Evolutionary conservation across 2,797 vertebrate genomes (phyloP).

Genomic region (Helostoma temminkii): DNA sequence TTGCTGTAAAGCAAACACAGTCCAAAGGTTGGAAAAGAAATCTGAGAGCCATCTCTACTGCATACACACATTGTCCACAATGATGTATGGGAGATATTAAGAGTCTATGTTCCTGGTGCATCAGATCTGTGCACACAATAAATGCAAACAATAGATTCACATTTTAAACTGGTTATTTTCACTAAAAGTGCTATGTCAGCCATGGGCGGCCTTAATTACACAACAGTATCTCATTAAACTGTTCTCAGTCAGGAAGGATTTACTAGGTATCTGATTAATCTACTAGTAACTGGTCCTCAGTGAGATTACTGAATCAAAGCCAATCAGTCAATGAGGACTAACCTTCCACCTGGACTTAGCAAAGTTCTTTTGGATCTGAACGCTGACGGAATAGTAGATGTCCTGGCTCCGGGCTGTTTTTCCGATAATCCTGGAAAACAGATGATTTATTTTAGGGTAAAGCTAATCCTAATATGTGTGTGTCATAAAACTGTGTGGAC

Average conservation of each 20-base stretch:
- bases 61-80: too few species aligned
- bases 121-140: neutral
- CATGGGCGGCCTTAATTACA: slow-evolving; percentile 41
- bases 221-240: slow-evolving; percentile 39
- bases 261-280: slow-evolving; percentile 31
- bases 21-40: neutral
- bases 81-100: too few species aligned
- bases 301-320: slow-evolving; percentile 38
- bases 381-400: slow-evolving; percentile 95
- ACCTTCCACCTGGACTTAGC: slow-evolving; percentile 99
- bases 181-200: slow-evolving; percentile 19
- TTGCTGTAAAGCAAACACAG: slow-evolving; percentile 83
- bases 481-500: neutral
- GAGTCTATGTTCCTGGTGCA: too few species aligned
- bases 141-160: too few species aligned
- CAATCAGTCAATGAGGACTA: slow-evolving; percentile 67
- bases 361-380: slow-evolving; percentile 98
- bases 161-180: neutral
- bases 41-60: neutral
- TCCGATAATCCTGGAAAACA: slow-evolving; percentile 90
- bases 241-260: slow-evolving; percentile 61
- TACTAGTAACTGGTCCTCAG: slow-evolving; percentile 36
- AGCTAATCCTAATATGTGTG: slow-evolving; percentile 3
- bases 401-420: slow-evolving; percentile 94
- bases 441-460: slow-evolving; percentile 39